Percentiles rank a stretch among this genome's conserved stretches.
phyloP scores from a whole-genome alignment of 2,888 invertebrate species.

The Capitulum mitella region DNA sequence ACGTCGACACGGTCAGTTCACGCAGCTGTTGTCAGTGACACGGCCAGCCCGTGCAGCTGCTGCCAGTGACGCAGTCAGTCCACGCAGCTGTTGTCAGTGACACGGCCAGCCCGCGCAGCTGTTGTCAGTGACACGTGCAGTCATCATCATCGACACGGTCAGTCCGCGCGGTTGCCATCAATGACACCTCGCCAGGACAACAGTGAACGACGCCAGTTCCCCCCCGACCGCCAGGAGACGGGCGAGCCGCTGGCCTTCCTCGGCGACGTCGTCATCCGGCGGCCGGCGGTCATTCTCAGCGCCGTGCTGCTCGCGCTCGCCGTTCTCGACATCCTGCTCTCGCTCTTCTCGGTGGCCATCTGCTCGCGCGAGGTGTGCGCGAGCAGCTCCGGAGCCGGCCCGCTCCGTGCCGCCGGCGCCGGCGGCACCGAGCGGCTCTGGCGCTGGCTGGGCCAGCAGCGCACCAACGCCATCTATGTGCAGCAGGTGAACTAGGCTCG shows the following conservation, averaged over 20 bases:
- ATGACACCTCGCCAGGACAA: no score
- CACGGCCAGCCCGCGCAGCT: no score
- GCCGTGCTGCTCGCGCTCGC: conserved; percentile 43
- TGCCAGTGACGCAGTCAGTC: not conserved
- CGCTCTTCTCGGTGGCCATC: conserved; percentile 37
- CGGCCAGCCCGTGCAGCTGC: no score
- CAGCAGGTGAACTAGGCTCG: not conserved
- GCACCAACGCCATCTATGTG: conserved; percentile 25
- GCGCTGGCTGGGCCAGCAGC: conserved; percentile 38
- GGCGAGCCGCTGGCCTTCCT: conserved; percentile 37
- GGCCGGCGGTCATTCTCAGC: conserved; percentile 41
- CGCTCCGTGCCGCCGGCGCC: conserved; percentile 37
- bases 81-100: no score
- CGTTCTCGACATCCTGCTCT: conserved; percentile 39
- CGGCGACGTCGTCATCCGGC: conserved; percentile 36
- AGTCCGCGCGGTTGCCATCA: no score
- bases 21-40: no score
- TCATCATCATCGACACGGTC: no score
- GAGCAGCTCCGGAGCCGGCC: conserved; percentile 25
- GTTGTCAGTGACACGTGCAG: not conserved
- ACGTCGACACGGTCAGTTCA: conserved; percentile 36
- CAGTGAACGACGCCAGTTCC: not conserved
- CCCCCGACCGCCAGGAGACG: conserved; percentile 31
- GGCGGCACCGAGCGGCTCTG: conserved; percentile 37
- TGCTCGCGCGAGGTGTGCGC: conserved; percentile 37